Base-by-base conservation (phyloP, 2,797 vertebrate species). In the Stomatorhinus walkeri region DNA sequence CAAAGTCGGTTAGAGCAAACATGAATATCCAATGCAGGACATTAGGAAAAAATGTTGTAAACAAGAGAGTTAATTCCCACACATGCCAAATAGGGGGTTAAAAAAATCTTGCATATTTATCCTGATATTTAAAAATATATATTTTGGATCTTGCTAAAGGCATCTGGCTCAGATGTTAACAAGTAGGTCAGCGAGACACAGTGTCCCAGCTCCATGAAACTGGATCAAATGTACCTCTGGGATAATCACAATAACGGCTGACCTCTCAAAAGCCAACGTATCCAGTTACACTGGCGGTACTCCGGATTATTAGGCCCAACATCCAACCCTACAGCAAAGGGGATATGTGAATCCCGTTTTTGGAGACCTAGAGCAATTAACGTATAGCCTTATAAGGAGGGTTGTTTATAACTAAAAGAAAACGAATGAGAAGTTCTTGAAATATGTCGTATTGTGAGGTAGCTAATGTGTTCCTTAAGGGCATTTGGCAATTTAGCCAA, bases 361-460 rank as follows among this genome's bases (percentile, higher is more conserved):
- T 90, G 90, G 87, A 81, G 16, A 90, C 92, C 94, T 95, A 94
- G 93, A 92, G 88, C 87, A 89, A 89, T 92, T 92, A 93, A 92
- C 24, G 76, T 16, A 36, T 36, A 72, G 32, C 76, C 19, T 46
- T 81, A 19, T n/a, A 43, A 81, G 36, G 76, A 81, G 76, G 19
- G 40, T 43, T 81, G 76, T 51, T 49, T 32, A 16, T 36, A 28
- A 6, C 4, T 14, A 85, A 54, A 51, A 32, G 22, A 85, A 28
- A 85, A 85, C 48, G 12, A 51, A 81, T 81, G 40, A 81, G 2
- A 46, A 46, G 40, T 81, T 81, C 76, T 46, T 81, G 7, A 46
- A 81, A 81, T 43, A 81, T 81, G 76, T 81, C 19, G 76, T 81
- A 16, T 81, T 22, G 46, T 81, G 76, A 81, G 72, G 16, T 8